phyloP scores from a whole-genome alignment of 2,797 vertebrate genomes.

The Vultur gryphus region DNA sequence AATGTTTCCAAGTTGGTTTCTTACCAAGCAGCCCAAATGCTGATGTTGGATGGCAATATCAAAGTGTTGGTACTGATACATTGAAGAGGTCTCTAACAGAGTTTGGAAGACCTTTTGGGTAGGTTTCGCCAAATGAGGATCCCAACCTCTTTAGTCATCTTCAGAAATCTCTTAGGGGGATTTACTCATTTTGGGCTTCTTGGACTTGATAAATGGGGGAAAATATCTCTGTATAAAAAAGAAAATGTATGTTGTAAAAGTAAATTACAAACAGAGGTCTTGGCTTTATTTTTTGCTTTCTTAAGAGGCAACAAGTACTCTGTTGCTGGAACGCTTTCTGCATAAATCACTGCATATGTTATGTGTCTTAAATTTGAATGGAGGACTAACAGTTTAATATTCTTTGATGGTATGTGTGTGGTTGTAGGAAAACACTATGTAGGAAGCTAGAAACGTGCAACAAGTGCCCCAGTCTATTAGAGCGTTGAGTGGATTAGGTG shows the following conservation, averaged over 20 bases:
- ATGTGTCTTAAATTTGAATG: background rate
- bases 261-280: background rate
- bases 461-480: background rate
- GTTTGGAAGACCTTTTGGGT: background rate
- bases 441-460: background rate
- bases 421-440: background rate
- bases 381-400: background rate
- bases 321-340: background rate
- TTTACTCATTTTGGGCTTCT: background rate
- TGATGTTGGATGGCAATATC: background rate
- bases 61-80: background rate
- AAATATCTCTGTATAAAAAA: background rate
- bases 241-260: background rate
- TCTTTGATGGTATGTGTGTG: background rate
- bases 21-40: background rate
- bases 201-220: background rate
- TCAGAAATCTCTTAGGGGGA: background rate
- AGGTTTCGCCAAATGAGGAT: background rate
- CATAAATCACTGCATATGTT: background rate
- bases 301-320: background rate
- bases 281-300: background rate
- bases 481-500: background rate
- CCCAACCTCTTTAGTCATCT: background rate
- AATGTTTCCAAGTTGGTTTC: slow-evolving; percentile 7
- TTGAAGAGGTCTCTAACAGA: background rate